phyloP scores from a whole-genome alignment of 2,113 vertebrate species.

The Actinemys pallida region DNA sequence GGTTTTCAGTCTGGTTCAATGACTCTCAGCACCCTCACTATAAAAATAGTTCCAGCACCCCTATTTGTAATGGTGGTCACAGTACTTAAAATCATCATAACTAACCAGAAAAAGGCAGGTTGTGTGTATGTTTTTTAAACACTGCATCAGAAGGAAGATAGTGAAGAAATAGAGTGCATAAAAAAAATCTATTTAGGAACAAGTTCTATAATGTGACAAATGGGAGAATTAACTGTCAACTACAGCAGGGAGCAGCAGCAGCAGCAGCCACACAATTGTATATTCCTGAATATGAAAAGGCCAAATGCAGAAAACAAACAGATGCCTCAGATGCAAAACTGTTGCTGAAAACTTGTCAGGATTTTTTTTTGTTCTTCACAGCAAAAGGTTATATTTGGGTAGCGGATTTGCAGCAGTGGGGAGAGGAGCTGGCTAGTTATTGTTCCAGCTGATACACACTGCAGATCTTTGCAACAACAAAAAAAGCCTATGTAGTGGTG shows the following conservation, averaged over 20 bases:
- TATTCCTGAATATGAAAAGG: not conserved
- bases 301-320: slow-evolving; percentile 17
- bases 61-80: not conserved
- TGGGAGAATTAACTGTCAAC: not conserved
- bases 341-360: slow-evolving; percentile 2
- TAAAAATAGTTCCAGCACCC: too few relatives aligned
- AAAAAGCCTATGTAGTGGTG: not conserved
- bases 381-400: slow-evolving; percentile 4
- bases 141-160: not conserved
- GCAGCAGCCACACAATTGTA: not conserved
- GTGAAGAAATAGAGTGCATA: not conserved
- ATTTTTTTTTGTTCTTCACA: not conserved
- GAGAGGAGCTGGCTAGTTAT: slow-evolving; percentile 7
- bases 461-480: not conserved
- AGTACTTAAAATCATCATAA: not conserved
- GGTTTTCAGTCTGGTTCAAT: too few relatives aligned
- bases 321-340: slow-evolving; percentile 19
- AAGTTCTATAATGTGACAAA: not conserved
- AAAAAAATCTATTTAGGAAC: not conserved
- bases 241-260: slow-evolving; percentile 11
- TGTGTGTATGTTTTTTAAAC: not conserved
- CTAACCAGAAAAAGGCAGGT: not conserved
- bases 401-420: slow-evolving; percentile 9
- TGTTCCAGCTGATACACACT: not conserved
- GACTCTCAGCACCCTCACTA: too few relatives aligned